Percentiles rank a stretch among this genome's conserved stretches.
Evolutionary conservation across 2,797 vertebrate genomes (phyloP).

Genomic region (Silurus lanzhouensis): DNA sequence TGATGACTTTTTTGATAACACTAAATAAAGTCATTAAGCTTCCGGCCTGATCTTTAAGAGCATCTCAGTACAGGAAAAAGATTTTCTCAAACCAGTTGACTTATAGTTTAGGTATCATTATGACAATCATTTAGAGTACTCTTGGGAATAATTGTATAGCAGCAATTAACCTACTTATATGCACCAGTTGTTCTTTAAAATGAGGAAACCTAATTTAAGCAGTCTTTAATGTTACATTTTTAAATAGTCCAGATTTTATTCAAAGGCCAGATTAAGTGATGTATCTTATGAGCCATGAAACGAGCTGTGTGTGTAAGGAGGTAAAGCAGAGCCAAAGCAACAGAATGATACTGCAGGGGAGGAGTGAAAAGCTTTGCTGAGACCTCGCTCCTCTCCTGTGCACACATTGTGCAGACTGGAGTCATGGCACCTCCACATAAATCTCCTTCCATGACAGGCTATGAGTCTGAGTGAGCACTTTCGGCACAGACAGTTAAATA

Average conservation of each 20-base stretch:
- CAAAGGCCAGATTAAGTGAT: slow-evolving; percentile 1
- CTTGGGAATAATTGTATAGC: slow-evolving; percentile 8
- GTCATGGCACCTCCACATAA: not conserved
- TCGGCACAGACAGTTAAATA: slow-evolving; percentile 11
- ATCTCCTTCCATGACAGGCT: not conserved
- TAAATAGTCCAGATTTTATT: slow-evolving; percentile 28
- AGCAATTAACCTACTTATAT: not conserved
- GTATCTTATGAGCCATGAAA: slow-evolving; percentile 41
- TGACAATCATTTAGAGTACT: slow-evolving; percentile 24
- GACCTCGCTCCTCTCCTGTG: slow-evolving; percentile 33
- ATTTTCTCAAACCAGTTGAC: slow-evolving; percentile 14
- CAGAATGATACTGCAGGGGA: slow-evolving; percentile 34
- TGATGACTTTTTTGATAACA: slow-evolving; percentile 55
- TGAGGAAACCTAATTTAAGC: not conserved
- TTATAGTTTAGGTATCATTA: slow-evolving; percentile 43
- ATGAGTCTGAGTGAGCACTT: not conserved
- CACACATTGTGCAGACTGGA: slow-evolving; percentile 23
- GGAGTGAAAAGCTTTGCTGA: slow-evolving; percentile 16
- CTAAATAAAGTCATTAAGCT: slow-evolving; percentile 50
- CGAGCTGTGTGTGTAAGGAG: slow-evolving; percentile 14
- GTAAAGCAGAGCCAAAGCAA: slow-evolving; percentile 38
- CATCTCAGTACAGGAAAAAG: slow-evolving; percentile 32
- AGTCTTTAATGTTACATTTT: slow-evolving; percentile 15
- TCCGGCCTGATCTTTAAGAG: slow-evolving; percentile 41
- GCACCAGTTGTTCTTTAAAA: not conserved